Evolutionary conservation across 2,113 vertebrate species (phyloP), one percentile per base, ranked within the genome.

Genomic region (Vidua macroura): DNA sequence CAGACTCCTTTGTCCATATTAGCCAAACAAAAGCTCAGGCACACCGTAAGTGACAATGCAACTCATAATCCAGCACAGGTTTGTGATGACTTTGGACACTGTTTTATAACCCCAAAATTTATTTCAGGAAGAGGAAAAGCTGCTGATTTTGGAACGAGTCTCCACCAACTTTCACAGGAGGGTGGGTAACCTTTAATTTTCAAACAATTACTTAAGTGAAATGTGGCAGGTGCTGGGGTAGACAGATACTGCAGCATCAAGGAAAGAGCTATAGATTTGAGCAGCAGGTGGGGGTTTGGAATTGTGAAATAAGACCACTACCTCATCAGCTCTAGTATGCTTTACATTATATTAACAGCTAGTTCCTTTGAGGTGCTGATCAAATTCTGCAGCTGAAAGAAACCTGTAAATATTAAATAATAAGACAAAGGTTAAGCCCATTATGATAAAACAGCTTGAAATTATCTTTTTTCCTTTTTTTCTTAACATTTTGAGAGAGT

Each of bases 21-120:
- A 96, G 83, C 96, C 94, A 97, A 96, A 97, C 95, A 96, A 95
- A 96, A 97, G 95, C 96, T 93, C 90, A 68, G 88, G 93, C 94
- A 75, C 88, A 78, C 83, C 8, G 1, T 78, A 96, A 94, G 92
- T 88, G 94, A 96, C 95, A 94, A 94, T 95, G 85, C 44, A 3
- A 93, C 80, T 92, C 69, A 88, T 78, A 87, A 93, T 84, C 92
- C 80, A 90, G 92, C 94, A 95, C 91, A 66, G 92, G 90, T 92
- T 82, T 95, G 52, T 88, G 83, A 95, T 92, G 86, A 90, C 90
- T 93, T 90, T 93, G 93, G 95, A 93, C 85, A 86, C 35, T 78
- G 76, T 82, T 95, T 96, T 88, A 79, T 94, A 96, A 93, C 88
- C 92, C 56, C 49, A 2, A 86, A 94, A 88, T 93, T 80, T 88